Evolutionary conservation across 1,140 invertebrate species (phyloP), one percentile per base, ranked within the genome.

Genomic region (Papilio glaucus): DNA sequence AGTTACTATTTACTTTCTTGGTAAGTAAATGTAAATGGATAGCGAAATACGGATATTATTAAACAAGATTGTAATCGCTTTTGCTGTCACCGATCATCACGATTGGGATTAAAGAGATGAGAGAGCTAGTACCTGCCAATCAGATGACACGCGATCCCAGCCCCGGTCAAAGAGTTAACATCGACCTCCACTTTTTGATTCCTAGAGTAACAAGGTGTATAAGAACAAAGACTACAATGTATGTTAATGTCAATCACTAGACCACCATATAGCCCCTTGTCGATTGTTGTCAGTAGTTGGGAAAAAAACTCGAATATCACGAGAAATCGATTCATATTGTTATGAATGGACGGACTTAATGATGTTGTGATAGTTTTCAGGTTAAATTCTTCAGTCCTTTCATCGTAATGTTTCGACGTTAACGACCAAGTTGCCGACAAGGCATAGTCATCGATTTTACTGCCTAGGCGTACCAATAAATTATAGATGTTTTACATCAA

Each of bases 131-230:
- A 49, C 45, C 45, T 24, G 45, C 21, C 45, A 49, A 49, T 49
- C 45, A 18, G 8, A 49, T 49, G 18, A 49, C 15, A 21, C 45
- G 45, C 4, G 10, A 49, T 49, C 18, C 15, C 45, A 49, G 7
- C 45, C 21, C 21, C 45, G 45, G 45, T 49, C 45, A 49, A 24
- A 49, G 45, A 18, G 45, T 49, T 49, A 49, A 49, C 18, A 18
- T 49, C 18, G 42, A 15, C 15, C 42, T 18, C 9, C 5, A 10
- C 42, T 49, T 49, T 42, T 21, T 49, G 18, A 18, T 21, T 49
- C 42, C 42, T 21, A n/a, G n/a, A 8, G 42, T 49, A 49, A 49
- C 42, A 10, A 49, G 18, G 42, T 49, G 42, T 18, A 49, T 49
- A 9, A 49, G 15, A 49, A 49, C 42, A 49, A 8, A 4, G 6